Evolutionary conservation across 1,140 invertebrate species (phyloP).

Genomic region (Agrilus planipennis): DNA sequence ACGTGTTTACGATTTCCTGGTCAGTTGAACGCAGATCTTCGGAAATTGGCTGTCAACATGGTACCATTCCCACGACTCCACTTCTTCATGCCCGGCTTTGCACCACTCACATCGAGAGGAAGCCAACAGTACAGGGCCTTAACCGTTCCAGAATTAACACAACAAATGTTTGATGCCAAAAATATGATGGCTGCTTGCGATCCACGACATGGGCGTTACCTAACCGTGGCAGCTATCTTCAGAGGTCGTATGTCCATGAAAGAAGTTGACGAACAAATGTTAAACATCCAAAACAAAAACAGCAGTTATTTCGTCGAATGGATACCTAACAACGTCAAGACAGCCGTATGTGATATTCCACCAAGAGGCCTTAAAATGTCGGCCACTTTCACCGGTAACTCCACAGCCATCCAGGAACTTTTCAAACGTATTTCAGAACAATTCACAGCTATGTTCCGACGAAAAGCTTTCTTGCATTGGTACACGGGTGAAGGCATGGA

Average conservation of each 20-base stretch:
- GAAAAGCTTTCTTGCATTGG: conserved; percentile 70
- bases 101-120: conserved; percentile 57
- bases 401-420: conserved; percentile 58
- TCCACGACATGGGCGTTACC: conserved; percentile 56
- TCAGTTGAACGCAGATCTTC: conserved; percentile 74
- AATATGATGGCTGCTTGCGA: conserved; percentile 63
- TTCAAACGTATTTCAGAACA: conserved; percentile 56
- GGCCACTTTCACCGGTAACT: conserved; percentile 59
- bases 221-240: conserved; percentile 64
- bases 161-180: conserved; percentile 62
- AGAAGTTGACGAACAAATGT: conserved; percentile 56
- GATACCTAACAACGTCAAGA: conserved; percentile 69
- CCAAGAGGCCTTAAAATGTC: conserved; percentile 59
- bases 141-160: conserved; percentile 62
- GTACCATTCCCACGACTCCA: conserved; percentile 75
- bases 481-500: conserved; percentile 79
- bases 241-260: conserved; percentile 62
- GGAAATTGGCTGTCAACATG: conserved; percentile 84
- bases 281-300: conserved; percentile 75
- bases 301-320: conserved; percentile 73
- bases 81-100: conserved; percentile 71
- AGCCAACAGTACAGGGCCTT: conserved; percentile 59
- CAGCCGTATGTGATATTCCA: conserved; percentile 62
- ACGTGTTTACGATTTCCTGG: conserved; percentile 65
- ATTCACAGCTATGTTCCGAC: conserved; percentile 61